Evolutionary conservation across 2,888 invertebrate species (phyloP), one percentile per base, ranked within the genome.

Genomic region (Encarsia formosa): DNA sequence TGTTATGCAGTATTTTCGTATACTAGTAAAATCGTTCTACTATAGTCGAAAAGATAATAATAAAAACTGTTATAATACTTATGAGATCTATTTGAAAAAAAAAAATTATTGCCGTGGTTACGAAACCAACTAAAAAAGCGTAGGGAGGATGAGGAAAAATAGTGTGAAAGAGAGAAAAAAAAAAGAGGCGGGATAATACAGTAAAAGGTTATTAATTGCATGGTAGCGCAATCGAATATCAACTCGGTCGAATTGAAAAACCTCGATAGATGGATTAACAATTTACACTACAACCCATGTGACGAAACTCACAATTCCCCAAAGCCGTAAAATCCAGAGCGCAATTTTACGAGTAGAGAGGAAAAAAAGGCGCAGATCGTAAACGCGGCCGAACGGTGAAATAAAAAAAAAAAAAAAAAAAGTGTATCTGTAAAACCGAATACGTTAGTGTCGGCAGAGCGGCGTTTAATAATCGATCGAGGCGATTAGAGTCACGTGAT

Each of bases 191-290:
- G 6, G 26, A 26, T 26, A 6, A 6, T 6, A 6, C 6, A 6
- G 26, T 8, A 11, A 8, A 11, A 8, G 43, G 34, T 41, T 46
- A 48, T 49, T 49, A 53, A 52, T 44, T 32, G 41, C 19, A 9
- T 13, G 2, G 16, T 9, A 2, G 9, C 16, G 9, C 22, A 22
- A 38, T 29, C 22, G 19, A 32, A 50, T 44, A 44, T 24, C 38
- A 40, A 22, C 31, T 5, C 6, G 13, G 29, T n/a, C 23, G 29
- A 53, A 44, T 48, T 43, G 49, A 49, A 45, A 45, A 35, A 2
- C 11, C 16, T 44, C 31, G 35, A 35, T 45, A 35, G 39, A 31
- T 19, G n/a, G 44, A 44, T 49, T 35, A 49, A 37, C 40, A 37
- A 44, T 49, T 49, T 41, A 49, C 49, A 23, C 19, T 35, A n/a